Conservation (phyloP, 1,140 invertebrate species). For the Drosophila grimshawi region DNA sequence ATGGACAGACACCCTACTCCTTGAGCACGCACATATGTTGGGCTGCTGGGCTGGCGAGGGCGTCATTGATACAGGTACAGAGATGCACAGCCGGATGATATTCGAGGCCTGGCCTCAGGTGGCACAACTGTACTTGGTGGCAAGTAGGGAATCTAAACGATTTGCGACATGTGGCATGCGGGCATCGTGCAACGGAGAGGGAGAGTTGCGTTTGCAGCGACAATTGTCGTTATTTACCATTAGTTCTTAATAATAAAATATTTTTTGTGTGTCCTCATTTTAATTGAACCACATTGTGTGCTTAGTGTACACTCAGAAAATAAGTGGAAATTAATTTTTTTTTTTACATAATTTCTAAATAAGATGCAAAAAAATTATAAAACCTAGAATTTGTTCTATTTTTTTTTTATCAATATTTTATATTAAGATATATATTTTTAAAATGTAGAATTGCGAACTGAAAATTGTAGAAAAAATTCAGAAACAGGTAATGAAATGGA, state of each 20-base stretch:
- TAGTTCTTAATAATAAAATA: conserved; percentile 73
- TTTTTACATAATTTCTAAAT: too few species aligned
- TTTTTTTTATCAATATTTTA: too few species aligned
- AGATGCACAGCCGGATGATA: conserved; percentile 59
- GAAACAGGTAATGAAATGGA: too few species aligned
- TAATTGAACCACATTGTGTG: conserved; percentile 51
- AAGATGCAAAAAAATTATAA: too few species aligned
- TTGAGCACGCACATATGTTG: conserved; percentile 70
- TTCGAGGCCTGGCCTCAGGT: conserved; percentile 50
- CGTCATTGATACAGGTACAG: conserved; percentile 76
- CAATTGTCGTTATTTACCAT: conserved; percentile 63
- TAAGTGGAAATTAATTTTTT: too few species aligned
- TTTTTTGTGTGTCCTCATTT: conserved; percentile 53
- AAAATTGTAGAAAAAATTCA: too few species aligned
- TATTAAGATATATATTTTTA: too few species aligned
- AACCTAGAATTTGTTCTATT: too few species aligned
- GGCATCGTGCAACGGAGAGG: conserved; percentile 3
- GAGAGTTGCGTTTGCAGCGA: conserved; percentile 29
- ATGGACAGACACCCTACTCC: conserved; percentile 56
- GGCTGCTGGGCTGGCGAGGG: conserved; percentile 22
- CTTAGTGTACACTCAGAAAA: too few species aligned
- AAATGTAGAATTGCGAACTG: too few species aligned
- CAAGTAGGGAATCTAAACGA: background rate
- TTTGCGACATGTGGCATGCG: conserved; percentile 53
- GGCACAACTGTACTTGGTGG: conserved; percentile 53